These are phyloP conservation scores for Gymnopithys bicolor DNA, from an alignment of 2,797 vertebrate genomes.

Conservation along the genomic window DNA sequence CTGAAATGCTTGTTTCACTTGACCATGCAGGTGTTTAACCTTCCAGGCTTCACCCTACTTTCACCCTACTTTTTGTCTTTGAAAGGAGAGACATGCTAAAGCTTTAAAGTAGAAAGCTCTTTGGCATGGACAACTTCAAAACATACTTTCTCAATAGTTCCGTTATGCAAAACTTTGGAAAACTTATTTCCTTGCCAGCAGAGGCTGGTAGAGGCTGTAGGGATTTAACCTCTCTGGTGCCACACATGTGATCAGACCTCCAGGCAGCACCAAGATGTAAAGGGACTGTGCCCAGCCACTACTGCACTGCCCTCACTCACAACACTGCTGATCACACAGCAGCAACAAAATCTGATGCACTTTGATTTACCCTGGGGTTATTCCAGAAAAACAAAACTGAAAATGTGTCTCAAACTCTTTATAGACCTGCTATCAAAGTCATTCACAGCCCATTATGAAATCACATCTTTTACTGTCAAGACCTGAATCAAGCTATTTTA, in stretches of 20 bases:
- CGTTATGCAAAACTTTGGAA: neutral
- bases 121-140: neutral
- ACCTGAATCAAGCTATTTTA: neutral
- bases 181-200: conserved; percentile 19
- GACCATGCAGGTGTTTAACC: neutral
- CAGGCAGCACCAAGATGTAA: neutral
- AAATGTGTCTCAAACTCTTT: neutral
- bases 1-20: neutral
- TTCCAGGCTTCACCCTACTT: neutral
- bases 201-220: neutral
- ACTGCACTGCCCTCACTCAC: neutral
- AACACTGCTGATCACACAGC: neutral
- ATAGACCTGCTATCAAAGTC: neutral
- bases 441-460: neutral
- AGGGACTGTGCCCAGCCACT: neutral
- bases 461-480: accelerated
- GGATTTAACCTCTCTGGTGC: neutral
- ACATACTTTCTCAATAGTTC: neutral
- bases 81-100: neutral
- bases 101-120: neutral
- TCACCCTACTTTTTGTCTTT: neutral
- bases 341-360: accelerated
- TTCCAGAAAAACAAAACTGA: neutral
- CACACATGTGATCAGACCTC: neutral
- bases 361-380: neutral